These are phyloP conservation scores for Eupeodes luniger DNA, from an alignment of 2,888 invertebrate species.

Conservation along the genomic window DNA sequence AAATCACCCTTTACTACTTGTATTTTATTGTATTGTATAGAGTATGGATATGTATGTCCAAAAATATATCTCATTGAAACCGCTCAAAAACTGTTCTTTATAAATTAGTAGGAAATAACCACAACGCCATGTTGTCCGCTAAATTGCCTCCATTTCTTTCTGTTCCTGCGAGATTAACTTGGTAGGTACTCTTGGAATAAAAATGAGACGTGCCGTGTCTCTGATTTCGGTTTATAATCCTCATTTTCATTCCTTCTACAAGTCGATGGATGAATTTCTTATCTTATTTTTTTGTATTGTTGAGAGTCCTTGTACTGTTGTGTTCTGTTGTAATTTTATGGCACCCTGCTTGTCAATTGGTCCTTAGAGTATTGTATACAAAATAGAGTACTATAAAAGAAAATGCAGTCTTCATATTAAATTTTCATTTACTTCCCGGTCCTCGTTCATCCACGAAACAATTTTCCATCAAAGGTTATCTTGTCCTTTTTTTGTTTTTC, in stretches of 20 bases:
- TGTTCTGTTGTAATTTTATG: constrained; percentile 43
- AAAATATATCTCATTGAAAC: too few species aligned
- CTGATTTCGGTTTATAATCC: constrained; percentile 67
- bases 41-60: too few species aligned
- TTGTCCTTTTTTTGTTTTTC: neutral
- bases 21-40: too few species aligned
- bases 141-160: neutral
- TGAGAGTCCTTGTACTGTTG: constrained; percentile 40
- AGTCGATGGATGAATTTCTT: constrained; percentile 13
- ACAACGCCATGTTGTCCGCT: neutral
- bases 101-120: neutral
- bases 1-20: too few species aligned
- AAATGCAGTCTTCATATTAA: constrained; percentile 60
- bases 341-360: constrained; percentile 11
- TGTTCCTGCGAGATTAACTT: neutral
- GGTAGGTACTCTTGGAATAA: constrained; percentile 2
- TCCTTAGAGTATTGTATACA: constrained; percentile 45
- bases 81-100: neutral
- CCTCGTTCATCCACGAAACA: constrained; percentile 2
- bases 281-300: constrained; percentile 25
- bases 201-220: constrained; percentile 57
- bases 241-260: constrained; percentile 39
- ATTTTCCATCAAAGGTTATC: constrained; percentile 19
- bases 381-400: constrained; percentile 38
- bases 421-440: constrained; percentile 45